These are phyloP conservation scores for Psittacus erithacus DNA, from an alignment of 2,113 vertebrate species.

Conservation along the genomic window DNA sequence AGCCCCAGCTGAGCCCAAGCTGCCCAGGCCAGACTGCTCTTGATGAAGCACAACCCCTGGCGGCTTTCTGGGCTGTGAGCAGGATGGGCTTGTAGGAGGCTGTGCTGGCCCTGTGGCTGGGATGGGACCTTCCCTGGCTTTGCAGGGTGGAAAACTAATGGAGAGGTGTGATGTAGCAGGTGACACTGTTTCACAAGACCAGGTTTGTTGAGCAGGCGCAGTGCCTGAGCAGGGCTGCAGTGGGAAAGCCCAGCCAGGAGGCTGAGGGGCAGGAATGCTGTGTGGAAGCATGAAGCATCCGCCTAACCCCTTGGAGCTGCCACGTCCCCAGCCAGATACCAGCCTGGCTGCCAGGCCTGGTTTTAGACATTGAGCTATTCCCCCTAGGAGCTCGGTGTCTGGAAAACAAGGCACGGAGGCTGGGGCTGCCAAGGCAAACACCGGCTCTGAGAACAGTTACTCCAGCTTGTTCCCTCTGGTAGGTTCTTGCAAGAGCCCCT, in stretches of 20 bases:
- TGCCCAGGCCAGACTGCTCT: neutral
- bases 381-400: neutral
- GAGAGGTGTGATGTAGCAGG: neutral
- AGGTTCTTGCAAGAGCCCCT: neutral
- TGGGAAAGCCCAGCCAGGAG: neutral
- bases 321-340: neutral
- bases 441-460: neutral
- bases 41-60: neutral
- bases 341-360: neutral
- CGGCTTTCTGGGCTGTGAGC: fast-evolving
- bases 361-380: neutral
- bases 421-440: conserved; percentile 52
- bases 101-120: neutral
- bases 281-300: fast-evolving
- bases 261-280: neutral
- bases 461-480: fast-evolving
- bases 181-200: neutral
- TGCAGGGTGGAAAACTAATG: neutral
- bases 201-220: neutral
- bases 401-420: neutral
- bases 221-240: neutral
- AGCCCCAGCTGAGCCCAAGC: neutral
- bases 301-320: neutral
- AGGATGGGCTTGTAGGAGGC: neutral
- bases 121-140: neutral